Evolutionary conservation across 2,888 invertebrate genomes (phyloP), one percentile per base, ranked within the genome.

Genomic region (Meandrusa payeni): DNA sequence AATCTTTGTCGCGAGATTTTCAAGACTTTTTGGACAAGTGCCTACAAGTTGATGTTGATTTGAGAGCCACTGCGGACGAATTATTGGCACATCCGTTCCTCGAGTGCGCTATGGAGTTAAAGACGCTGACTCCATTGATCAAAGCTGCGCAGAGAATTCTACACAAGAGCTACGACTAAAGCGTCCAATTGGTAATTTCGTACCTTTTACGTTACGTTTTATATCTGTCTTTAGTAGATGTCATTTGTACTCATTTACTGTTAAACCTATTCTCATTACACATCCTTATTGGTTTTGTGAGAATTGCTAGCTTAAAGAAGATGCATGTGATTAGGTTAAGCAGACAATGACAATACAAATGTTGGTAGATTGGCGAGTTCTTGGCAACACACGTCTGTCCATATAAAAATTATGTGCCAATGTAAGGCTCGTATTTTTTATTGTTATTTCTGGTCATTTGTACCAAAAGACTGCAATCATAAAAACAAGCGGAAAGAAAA

Each of bases 101-200:
- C 28, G 79, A 90, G 24, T 93, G 94, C 55, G 92, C 95, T 39
- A 94, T 94, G 81, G 94, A 95, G 60, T 89, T 97, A 9, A 89
- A 91, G 39, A 93, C 95, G 0, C 88, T 98, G 19, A 93, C 94
- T 46, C 97, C 97, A 15, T 91, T 98, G 48, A 98, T 98, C 54
- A 92, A 92, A 68, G 97, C 97, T 33, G 98, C 98, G 28, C 96
- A 96, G 63, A 93, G 93, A 71, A 93, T 96, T 60, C 89, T 96
- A 32, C 92, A 91, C 57, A 94, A 94, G 64, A 85, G 66, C 55
- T 78, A 69, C 50, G 81, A 87, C 57, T 85, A 70, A 80, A 62
- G 29, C 4, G 5, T 27, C 13, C 34, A 31, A 64, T 57, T 63
- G 67, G 62, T 71, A 64, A 64, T 50, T 46, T 10, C 6, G 2